Evolutionary conservation across 2,113 vertebrate genomes (phyloP).

Genomic region (Etheostoma cragini): DNA sequence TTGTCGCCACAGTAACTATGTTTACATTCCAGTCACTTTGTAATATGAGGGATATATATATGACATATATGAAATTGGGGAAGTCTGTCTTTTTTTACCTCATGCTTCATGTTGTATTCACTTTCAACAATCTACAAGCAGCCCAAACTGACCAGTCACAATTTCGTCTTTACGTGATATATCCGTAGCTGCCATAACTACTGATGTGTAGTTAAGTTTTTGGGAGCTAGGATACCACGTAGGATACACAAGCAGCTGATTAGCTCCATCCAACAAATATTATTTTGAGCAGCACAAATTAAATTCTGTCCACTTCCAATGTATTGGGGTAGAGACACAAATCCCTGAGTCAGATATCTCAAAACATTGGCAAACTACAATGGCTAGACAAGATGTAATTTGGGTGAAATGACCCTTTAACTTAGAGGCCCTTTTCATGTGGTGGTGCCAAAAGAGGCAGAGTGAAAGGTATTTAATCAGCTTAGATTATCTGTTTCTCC

Average conservation of each 20-base stretch:
- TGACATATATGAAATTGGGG: background rate
- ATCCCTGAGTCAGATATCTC: background rate
- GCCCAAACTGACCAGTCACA: background rate
- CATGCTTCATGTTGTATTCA: background rate
- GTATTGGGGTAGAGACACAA: background rate
- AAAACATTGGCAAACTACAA: background rate
- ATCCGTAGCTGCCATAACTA: background rate
- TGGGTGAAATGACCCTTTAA: slow-evolving; percentile 12
- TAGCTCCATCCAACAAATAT: background rate
- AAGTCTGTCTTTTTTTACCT: background rate
- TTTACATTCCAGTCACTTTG: background rate
- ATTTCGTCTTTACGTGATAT: background rate
- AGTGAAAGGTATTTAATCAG: slow-evolving; percentile 50
- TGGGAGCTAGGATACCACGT: too few species aligned
- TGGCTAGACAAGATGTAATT: background rate
- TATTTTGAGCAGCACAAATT: background rate
- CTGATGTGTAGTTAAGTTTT: background rate
- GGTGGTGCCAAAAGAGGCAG: background rate
- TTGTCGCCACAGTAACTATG: background rate
- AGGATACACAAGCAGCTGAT: too few species aligned
- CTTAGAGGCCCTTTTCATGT: background rate
- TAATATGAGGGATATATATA: background rate
- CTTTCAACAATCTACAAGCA: background rate
- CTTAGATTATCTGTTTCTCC: slow-evolving; percentile 38
- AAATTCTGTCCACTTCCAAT: background rate